Percentiles rank a stretch among this genome's conserved stretches.
Evolutionary conservation across 2,113 vertebrate genomes (phyloP).

Genomic region (Turnix velox): DNA sequence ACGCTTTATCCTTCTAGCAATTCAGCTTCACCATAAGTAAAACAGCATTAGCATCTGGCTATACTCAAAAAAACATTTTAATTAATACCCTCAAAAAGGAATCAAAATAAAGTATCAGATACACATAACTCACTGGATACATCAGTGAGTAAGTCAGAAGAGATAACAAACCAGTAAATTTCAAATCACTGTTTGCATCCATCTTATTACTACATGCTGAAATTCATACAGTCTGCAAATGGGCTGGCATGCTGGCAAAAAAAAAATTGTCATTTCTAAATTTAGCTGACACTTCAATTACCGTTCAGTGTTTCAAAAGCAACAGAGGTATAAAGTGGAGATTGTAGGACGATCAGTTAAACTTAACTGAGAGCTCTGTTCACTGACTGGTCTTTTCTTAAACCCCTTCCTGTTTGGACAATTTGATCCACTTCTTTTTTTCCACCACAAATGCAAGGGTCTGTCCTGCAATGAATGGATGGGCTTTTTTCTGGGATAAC

Average conservation of each 20-base stretch:
- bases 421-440: conserved; percentile 8
- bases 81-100: not conserved
- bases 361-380: not conserved
- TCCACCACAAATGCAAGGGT: not conserved
- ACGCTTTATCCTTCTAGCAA: not conserved
- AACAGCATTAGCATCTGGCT: not conserved
- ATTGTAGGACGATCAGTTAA: not conserved
- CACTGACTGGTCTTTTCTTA: conserved; percentile 9
- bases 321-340: not conserved
- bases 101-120: not conserved
- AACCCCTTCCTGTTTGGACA: conserved; percentile 45
- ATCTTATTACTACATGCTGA: not conserved
- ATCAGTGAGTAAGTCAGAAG: not conserved
- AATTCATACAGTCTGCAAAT: not conserved
- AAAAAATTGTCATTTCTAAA: conserved; percentile 1
- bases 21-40: not conserved
- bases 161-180: not conserved
- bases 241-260: not conserved
- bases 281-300: conserved; percentile 22
- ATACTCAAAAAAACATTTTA: not conserved
- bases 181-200: not conserved
- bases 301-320: not conserved
- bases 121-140: not conserved
- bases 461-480: conserved; percentile 41
- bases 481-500: conserved; percentile 47